Conservation (phyloP, 2,888 invertebrate genomes). For the Dendrolimus houi region DNA sequence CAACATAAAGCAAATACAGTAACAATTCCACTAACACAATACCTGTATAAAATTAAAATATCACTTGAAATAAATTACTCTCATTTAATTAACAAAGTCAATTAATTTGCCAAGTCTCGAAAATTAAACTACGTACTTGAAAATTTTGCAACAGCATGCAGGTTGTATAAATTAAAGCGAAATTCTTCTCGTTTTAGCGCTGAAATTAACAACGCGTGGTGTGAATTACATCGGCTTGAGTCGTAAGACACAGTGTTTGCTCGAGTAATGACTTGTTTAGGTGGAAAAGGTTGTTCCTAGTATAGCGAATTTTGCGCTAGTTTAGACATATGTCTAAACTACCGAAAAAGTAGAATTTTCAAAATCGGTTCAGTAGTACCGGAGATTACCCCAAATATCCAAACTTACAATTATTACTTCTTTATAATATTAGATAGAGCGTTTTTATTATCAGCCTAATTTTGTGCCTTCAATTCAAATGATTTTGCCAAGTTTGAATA, state of each 20-base stretch:
- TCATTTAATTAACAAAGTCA: neutral
- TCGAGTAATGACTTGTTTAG: neutral
- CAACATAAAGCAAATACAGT: too few relatives aligned
- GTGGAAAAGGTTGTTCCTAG: neutral
- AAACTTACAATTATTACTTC: too few relatives aligned
- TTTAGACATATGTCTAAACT: too few relatives aligned
- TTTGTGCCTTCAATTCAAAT: neutral
- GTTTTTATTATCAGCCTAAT: too few relatives aligned
- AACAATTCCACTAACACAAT: neutral
- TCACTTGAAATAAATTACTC: slow-evolving; percentile 1
- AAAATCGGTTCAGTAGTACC: too few relatives aligned
- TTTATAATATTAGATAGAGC: too few relatives aligned
- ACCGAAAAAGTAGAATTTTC: too few relatives aligned
- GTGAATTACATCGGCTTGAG: slow-evolving; percentile 26
- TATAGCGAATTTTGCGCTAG: too few relatives aligned
- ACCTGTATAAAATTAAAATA: slow-evolving; percentile 17
- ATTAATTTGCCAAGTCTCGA: neutral
- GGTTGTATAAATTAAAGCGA: slow-evolving; percentile 9
- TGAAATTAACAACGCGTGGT: slow-evolving; percentile 35
- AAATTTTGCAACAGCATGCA: neutral
- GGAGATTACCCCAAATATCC: too few relatives aligned
- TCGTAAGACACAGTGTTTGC: slow-evolving; percentile 4
- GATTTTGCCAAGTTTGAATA: slow-evolving; percentile 3
- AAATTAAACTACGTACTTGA: neutral
- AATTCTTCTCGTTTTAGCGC: slow-evolving; percentile 32